Percentiles rank a stretch among this genome's conserved stretches.
phyloP scores from a whole-genome alignment of 2,113 vertebrate species.

The Bos taurus region ARS-UCD2.0 NC_037332.1:79626001-79626500 shows the following conservation, averaged over 20 bases:
- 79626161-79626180: background rate
- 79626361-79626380: background rate
- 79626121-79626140: background rate
- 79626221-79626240: background rate
- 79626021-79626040: fast-evolving
- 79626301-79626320: background rate
- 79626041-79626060: background rate
- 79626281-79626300: background rate
- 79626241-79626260: background rate
- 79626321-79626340: background rate
- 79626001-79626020: background rate
- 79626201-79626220: background rate
- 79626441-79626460: background rate
- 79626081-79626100: background rate
- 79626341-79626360: background rate
- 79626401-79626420: background rate
- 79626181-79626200: background rate
- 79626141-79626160: background rate
- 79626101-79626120: background rate
- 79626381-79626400: background rate
- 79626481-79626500: background rate
- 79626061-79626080: background rate
- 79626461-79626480: background rate
- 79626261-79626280: background rate
- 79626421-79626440: background rate